Evolutionary conservation across 2,888 invertebrate genomes (phyloP).

Genomic region (Meteorus colon): DNA sequence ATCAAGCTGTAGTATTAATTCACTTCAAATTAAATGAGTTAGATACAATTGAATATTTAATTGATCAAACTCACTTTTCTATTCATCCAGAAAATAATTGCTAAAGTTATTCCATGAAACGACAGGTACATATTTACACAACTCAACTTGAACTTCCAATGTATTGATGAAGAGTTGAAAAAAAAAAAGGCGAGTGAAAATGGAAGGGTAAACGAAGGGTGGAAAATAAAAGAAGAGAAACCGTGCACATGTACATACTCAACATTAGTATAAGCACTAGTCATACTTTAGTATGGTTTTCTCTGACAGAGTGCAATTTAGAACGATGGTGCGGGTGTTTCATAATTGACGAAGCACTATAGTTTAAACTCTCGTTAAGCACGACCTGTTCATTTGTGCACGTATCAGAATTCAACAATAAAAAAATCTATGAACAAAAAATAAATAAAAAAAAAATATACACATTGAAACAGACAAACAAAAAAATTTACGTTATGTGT

Average conservation of each 20-base stretch:
- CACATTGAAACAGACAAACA: constrained; percentile 46
- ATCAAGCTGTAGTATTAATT: background rate
- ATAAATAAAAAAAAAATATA: constrained; percentile 54
- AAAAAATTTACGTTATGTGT: background rate
- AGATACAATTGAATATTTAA: background rate
- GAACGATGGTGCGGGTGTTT: constrained; percentile 54
- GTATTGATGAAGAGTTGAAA: background rate
- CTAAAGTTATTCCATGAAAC: background rate
- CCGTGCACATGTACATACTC: background rate
- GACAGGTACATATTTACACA: background rate
- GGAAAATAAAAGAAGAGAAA: background rate
- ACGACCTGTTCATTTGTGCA: constrained; percentile 37
- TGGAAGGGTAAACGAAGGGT: background rate
- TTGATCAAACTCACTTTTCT: background rate
- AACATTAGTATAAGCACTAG: background rate
- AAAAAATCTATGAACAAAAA: background rate
- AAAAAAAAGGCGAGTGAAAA: background rate
- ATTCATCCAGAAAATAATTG: background rate
- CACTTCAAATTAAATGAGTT: background rate
- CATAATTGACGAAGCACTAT: constrained; percentile 62
- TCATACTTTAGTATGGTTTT: constrained; percentile 51
- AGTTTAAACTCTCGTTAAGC: constrained; percentile 48
- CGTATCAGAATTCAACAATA: constrained; percentile 53
- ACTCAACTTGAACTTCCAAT: background rate
- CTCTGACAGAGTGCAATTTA: constrained; percentile 59